These are phyloP conservation scores for Diabrotica virgifera DNA, from an alignment of 1,140 invertebrate genomes.

Conservation along the genomic window DNA sequence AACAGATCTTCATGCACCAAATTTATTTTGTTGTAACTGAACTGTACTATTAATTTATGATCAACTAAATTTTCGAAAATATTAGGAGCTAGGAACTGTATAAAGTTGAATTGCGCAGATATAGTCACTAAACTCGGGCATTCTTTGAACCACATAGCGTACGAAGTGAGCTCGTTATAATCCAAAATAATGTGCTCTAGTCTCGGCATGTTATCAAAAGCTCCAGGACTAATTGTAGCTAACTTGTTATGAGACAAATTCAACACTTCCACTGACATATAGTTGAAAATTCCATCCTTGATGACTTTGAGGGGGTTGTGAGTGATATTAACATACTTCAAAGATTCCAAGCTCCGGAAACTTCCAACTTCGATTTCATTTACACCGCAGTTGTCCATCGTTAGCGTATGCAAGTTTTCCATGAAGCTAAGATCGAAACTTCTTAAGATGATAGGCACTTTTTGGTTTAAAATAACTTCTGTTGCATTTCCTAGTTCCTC, in stretches of 20 bases:
- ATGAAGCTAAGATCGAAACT: slow-evolving; percentile 19
- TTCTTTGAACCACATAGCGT: slow-evolving; percentile 12
- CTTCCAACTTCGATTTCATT: slow-evolving; percentile 19
- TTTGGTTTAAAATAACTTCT: slow-evolving; percentile 10
- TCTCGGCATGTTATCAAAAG: slow-evolving; percentile 19
- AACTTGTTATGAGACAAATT: slow-evolving; percentile 15
- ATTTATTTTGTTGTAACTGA: slow-evolving; percentile 19
- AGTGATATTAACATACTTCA: slow-evolving; percentile 11
- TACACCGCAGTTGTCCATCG: slow-evolving; percentile 15
- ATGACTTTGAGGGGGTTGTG: slow-evolving; percentile 16
- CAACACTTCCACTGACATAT: slow-evolving; percentile 12
- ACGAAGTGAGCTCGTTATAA: slow-evolving; percentile 17
- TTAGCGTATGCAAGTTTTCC: slow-evolving; percentile 8
- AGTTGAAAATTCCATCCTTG: slow-evolving; percentile 19
- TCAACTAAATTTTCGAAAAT: slow-evolving; percentile 5
- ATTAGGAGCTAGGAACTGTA: slow-evolving; percentile 11
- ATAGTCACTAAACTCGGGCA: slow-evolving; percentile 7
- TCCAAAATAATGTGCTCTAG: slow-evolving; percentile 13
- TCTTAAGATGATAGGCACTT: slow-evolving; percentile 13
- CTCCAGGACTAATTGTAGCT: slow-evolving; percentile 10
- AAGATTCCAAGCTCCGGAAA: slow-evolving; percentile 8
- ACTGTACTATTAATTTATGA: slow-evolving; percentile 6
- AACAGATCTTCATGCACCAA: slow-evolving; percentile 10
- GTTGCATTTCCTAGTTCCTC: slow-evolving; percentile 13
- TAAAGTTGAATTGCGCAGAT: slow-evolving; percentile 15